Conservation (phyloP, 2,888 invertebrate genomes). For the Gryllus longicercus region DNA sequence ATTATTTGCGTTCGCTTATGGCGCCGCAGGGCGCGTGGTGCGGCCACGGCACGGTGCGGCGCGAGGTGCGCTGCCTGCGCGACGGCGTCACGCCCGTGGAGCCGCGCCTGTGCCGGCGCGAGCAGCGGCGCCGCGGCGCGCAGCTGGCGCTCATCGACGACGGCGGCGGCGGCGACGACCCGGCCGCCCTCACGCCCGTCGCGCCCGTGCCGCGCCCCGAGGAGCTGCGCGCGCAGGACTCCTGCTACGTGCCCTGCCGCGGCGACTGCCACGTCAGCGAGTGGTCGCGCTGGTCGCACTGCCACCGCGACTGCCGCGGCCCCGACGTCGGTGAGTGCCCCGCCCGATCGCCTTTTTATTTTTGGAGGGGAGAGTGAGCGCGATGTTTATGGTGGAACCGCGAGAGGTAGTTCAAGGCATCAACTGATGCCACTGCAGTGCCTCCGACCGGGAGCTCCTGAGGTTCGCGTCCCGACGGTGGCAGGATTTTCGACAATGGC, state of each 20-base stretch:
- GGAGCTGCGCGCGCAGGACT: conserved; percentile 39
- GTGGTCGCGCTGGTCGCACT: conserved; percentile 48
- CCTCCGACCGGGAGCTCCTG: too few species aligned
- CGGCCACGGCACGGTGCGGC: conserved; percentile 45
- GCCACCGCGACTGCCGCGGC: conserved; percentile 43
- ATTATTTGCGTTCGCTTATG: too few species aligned
- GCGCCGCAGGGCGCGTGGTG: conserved; percentile 43
- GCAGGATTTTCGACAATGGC: too few species aligned
- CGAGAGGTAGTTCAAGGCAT: too few species aligned
- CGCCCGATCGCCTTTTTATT: too few species aligned
- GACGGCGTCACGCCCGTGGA: conserved; percentile 41
- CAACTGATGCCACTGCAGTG: too few species aligned
- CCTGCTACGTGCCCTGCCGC: conserved; percentile 46
- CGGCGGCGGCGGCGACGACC: conserved; percentile 46
- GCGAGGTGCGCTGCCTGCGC: conserved; percentile 46
- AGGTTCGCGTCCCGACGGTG: too few species aligned
- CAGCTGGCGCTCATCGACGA: conserved; percentile 39
- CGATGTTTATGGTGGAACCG: too few species aligned
- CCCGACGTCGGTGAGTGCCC: conserved; percentile 37
- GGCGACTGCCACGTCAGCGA: conserved; percentile 47
- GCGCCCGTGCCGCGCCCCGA: conserved; percentile 37
- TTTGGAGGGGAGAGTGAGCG: too few species aligned
- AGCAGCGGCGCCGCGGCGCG: conserved; percentile 29
- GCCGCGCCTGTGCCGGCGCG: conserved; percentile 38
- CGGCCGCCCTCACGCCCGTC: conserved; percentile 36